Conservation (phyloP, 2,797 vertebrate species). For the Taeniopygia guttata region DNA sequence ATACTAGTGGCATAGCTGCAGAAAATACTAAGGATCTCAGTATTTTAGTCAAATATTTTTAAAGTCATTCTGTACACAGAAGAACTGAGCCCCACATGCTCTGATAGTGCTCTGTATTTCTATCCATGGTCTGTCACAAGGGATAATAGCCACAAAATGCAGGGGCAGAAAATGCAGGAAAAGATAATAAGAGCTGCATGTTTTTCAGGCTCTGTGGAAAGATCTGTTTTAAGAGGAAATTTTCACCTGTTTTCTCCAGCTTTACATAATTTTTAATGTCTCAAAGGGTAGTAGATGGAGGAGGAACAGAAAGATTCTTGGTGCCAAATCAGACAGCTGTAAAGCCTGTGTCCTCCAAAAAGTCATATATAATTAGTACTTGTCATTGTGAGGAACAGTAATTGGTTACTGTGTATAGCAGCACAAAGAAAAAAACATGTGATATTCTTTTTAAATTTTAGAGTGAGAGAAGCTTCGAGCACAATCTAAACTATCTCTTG, state of each 20-base stretch:
- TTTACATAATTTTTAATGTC: background rate
- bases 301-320: background rate
- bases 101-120: background rate
- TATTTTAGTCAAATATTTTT: background rate
- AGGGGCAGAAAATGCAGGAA: background rate
- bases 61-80: background rate
- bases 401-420: background rate
- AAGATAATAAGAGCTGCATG: background rate
- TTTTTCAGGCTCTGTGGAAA: background rate
- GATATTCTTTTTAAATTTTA: background rate
- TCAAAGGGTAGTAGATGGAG: background rate
- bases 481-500: background rate
- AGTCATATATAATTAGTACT: background rate
- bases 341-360: background rate
- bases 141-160: background rate
- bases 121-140: background rate
- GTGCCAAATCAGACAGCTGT: background rate
- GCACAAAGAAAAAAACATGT: background rate
- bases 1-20: background rate
- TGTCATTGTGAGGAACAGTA: background rate
- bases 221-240: background rate
- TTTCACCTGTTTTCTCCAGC: background rate
- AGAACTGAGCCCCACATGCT: background rate
- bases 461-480: background rate
- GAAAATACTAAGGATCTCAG: background rate